Base-by-base conservation (phyloP, 2,888 invertebrate genomes). In the Gymnosoma rotundatum region DNA sequence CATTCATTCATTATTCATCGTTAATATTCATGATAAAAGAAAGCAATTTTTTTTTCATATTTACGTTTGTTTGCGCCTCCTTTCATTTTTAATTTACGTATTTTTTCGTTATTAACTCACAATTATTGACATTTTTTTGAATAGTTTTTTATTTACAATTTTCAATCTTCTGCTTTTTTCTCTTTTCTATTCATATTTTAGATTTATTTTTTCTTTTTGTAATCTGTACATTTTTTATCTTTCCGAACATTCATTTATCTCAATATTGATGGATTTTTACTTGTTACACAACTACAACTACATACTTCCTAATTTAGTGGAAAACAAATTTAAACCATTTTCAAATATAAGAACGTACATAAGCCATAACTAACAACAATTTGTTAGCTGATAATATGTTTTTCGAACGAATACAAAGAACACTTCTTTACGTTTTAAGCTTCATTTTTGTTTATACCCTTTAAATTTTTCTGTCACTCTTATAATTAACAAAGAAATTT, bases 141-240 rank as follows among this genome's bases (percentile, higher is more conserved):
- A n/a, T 16, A 61, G 61, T 52, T 14, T 50, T 61, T 67, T 60
- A 61, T 54, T 69, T 36, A 20, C 45, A 78, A 61, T 61, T 67
- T 45, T 45, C 32, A 61, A 54, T 52, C 25, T 45, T 54, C 50
- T 67, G 12, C 21, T 48, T 56, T 48, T 42, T 5, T 2, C 0
- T n/a, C 7, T n/a, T n/a, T 48, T 16, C 12, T 5, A 45, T 45
- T 45, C 45, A 3, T 12, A 45, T 48, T 48, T 42, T 2, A 48
- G 45, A 6, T 48, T 48, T 48, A 48, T 16, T 42, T 42, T 42
- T 2, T 42, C 14, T 3, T 42, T 14, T 14, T 14, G 25, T 14
- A n/a, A 16, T 48, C 16, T 48, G 16, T 48, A 16, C 14, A n/a
- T 16, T 16, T 48, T 48, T 0, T 5, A 48, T 16, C 12, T 10